Conservation (phyloP, 1,140 invertebrate species). For the Metopolophium dirhodum region DNA sequence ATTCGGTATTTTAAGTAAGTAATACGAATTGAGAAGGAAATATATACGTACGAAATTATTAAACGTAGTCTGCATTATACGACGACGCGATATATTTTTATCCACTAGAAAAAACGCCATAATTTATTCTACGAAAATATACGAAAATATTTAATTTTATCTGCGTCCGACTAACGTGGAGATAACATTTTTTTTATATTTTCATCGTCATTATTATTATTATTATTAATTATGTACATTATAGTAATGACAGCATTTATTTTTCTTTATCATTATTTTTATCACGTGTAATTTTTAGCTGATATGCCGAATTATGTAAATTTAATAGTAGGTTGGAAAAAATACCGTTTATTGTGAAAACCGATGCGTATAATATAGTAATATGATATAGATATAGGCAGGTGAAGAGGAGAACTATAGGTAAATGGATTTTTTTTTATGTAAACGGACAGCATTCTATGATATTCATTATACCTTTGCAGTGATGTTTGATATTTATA, state of each 20-base stretch:
- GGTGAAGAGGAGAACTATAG: no score
- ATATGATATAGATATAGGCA: not conserved
- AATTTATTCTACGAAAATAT: not conserved
- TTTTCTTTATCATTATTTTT: not conserved
- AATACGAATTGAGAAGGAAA: not conserved
- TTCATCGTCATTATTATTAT: not conserved
- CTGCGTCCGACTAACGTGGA: not conserved
- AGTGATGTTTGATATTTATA: no score
- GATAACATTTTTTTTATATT: not conserved
- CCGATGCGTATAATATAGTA: not conserved
- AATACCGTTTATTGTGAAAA: not conserved
- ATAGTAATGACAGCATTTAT: not conserved
- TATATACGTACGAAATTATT: not conserved
- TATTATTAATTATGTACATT: not conserved
- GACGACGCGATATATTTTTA: not conserved
- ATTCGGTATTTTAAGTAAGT: not conserved
- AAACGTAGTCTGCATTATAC: not conserved
- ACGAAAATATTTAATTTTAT: not conserved
- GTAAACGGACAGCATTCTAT: no score
- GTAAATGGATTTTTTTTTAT: no score
- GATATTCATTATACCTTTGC: no score
- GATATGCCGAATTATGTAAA: not conserved
- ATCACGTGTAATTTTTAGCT: not conserved
- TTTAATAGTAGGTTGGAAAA: not conserved
- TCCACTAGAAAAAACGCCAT: not conserved